phyloP scores from a whole-genome alignment of 2,888 invertebrate genomes.

The Acrocyrtus sp. region DNA sequence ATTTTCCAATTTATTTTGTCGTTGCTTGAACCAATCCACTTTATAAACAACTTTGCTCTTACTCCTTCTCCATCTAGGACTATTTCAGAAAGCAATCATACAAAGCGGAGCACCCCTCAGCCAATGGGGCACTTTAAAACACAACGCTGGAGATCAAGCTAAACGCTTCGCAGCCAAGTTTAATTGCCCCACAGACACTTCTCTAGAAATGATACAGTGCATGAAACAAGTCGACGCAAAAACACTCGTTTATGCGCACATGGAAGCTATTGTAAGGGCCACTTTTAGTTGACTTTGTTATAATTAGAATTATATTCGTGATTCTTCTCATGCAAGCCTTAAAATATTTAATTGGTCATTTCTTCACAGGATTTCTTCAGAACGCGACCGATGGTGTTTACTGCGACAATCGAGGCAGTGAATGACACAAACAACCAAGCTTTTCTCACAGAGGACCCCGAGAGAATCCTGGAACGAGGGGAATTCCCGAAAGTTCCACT shows the following conservation, averaged over 20 bases:
- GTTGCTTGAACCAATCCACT: too few relatives aligned
- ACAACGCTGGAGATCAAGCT: slow-evolving; percentile 34
- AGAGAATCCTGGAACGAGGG: slow-evolving; percentile 32
- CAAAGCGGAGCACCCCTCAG: slow-evolving; percentile 50
- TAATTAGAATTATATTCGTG: not conserved
- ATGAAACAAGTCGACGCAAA: slow-evolving; percentile 47
- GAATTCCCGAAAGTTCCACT: slow-evolving; percentile 48
- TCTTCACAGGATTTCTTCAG: slow-evolving; percentile 34
- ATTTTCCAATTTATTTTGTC: too few relatives aligned
- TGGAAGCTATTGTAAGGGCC: slow-evolving; percentile 37
- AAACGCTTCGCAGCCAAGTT: slow-evolving; percentile 51
- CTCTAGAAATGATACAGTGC: slow-evolving; percentile 42
- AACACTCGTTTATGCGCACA: slow-evolving; percentile 41
- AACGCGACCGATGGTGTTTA: slow-evolving; percentile 40
- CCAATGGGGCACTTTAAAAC: slow-evolving; percentile 40
- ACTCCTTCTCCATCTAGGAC: too few relatives aligned
- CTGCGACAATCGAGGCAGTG: slow-evolving; percentile 51
- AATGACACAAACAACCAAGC: slow-evolving; percentile 32
- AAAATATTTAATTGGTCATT: not conserved
- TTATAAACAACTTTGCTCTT: too few relatives aligned
- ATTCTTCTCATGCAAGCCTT: not conserved
- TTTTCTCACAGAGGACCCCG: slow-evolving; percentile 44
- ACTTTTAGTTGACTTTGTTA: not conserved
- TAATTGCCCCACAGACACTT: slow-evolving; percentile 38
- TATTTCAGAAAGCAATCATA: slow-evolving; percentile 43